Percentiles rank a stretch among this genome's conserved stretches.
phyloP scores from a whole-genome alignment of 2,797 vertebrate species.

The Phrynocephalus vlangalii region DNA sequence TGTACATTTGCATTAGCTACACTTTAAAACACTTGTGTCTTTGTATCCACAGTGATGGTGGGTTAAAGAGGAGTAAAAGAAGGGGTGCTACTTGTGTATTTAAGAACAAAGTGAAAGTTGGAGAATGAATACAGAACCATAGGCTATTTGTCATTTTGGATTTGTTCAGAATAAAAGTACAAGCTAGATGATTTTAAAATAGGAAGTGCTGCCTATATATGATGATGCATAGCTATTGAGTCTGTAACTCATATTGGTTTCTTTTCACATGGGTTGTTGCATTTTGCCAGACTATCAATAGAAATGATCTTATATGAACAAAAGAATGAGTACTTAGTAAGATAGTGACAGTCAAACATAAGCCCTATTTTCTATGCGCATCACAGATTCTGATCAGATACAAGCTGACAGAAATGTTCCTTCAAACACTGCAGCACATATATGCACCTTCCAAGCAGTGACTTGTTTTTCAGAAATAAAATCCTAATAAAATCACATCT shows the following conservation, averaged over 20 bases:
- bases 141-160: not conserved
- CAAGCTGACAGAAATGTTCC: not conserved
- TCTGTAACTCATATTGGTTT: not conserved
- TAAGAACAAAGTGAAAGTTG: not conserved
- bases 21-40: no score
- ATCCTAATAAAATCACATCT: not conserved
- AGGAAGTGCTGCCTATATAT: not conserved
- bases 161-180: not conserved
- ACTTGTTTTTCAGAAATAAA: constrained; percentile 1
- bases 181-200: not conserved
- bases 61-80: not conserved
- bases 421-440: not conserved
- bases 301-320: not conserved
- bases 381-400: constrained; percentile 7
- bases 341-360: not conserved
- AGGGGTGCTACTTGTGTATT: not conserved
- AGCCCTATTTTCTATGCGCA: not conserved
- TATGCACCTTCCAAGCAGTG: not conserved
- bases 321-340: constrained; percentile 11
- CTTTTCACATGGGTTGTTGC: not conserved
- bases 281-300: not conserved
- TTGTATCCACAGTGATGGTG: not conserved
- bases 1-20: no score
- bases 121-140: not conserved
- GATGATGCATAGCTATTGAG: not conserved